Percentiles rank a stretch among this genome's conserved stretches.
Evolutionary conservation across 1,140 invertebrate species (phyloP).

Genomic region (Melanaphis sacchari): DNA sequence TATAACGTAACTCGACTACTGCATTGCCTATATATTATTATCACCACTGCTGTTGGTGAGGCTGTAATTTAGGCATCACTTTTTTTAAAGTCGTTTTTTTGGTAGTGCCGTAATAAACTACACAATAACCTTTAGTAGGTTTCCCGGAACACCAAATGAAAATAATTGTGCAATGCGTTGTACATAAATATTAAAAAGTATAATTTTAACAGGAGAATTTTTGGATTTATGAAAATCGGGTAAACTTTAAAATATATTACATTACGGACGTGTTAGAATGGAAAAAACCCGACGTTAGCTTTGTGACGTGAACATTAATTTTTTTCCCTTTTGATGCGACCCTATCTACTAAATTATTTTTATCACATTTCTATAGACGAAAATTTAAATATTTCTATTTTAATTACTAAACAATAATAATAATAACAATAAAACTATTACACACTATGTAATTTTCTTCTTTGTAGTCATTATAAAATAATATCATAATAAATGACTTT

Average conservation of each 20-base stretch:
- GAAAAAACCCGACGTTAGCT: not conserved
- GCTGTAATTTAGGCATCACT: not conserved
- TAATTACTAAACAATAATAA: not conserved
- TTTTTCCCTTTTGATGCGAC: not conserved
- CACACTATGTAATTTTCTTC: not conserved
- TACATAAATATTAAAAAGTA: not conserved
- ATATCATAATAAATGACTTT: not conserved
- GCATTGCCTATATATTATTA: not conserved
- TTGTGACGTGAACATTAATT: not conserved
- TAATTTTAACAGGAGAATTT: not conserved
- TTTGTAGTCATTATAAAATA: not conserved
- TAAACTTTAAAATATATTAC: not conserved
- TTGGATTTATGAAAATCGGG: not conserved
- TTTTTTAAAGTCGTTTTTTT: not conserved
- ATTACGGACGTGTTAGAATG: not conserved
- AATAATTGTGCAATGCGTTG: not conserved
- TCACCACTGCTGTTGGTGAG: not conserved
- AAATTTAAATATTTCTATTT: not conserved
- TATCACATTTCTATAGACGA: not conserved
- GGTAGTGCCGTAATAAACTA: not conserved
- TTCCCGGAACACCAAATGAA: not conserved
- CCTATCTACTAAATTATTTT: not conserved
- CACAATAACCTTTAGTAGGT: not conserved
- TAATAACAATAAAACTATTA: not conserved
- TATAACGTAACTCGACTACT: not conserved